Evolutionary conservation across 2,888 invertebrate species (phyloP).

Genomic region (Furcula furcula): DNA sequence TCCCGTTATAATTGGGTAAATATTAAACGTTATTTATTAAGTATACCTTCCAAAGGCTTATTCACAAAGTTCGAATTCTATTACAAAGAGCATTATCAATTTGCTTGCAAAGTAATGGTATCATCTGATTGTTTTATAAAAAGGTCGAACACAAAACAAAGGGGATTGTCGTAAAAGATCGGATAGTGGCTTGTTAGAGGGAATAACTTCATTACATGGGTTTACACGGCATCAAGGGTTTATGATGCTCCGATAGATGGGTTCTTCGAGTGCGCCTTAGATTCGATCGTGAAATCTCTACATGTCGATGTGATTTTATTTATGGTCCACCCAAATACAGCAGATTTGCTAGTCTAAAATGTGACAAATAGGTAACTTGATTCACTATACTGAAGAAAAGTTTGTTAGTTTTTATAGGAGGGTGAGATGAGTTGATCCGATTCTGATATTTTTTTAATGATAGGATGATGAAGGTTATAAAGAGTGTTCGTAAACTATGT

Average conservation of each 20-base stretch:
- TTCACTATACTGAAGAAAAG: too few relatives aligned
- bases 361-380: too few relatives aligned
- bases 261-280: conserved; percentile 11
- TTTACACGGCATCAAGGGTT: conserved; percentile 61
- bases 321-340: too few relatives aligned
- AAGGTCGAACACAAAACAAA: conserved; percentile 38
- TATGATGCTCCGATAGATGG: conserved; percentile 49
- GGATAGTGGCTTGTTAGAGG: conserved; percentile 66
- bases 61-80: background rate
- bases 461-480: too few relatives aligned
- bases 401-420: too few relatives aligned
- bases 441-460: too few relatives aligned
- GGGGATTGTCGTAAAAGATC: conserved; percentile 60
- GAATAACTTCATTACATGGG: conserved; percentile 62
- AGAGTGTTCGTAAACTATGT: too few relatives aligned
- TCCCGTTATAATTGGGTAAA: too few relatives aligned
- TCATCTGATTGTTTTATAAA: conserved; percentile 24
- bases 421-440: too few relatives aligned
- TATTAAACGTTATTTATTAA: too few relatives aligned
- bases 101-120: conserved; percentile 10
- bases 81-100: conserved; percentile 6
- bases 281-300: conserved; percentile 1
- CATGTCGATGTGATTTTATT: too few relatives aligned
- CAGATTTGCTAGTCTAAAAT: too few relatives aligned
- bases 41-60: background rate